A percentile compares a stretch with the other conserved stretches of the same genome.
phyloP scores from a whole-genome alignment of 2,113 vertebrate species.

The Heterochromis multidens region DNA sequence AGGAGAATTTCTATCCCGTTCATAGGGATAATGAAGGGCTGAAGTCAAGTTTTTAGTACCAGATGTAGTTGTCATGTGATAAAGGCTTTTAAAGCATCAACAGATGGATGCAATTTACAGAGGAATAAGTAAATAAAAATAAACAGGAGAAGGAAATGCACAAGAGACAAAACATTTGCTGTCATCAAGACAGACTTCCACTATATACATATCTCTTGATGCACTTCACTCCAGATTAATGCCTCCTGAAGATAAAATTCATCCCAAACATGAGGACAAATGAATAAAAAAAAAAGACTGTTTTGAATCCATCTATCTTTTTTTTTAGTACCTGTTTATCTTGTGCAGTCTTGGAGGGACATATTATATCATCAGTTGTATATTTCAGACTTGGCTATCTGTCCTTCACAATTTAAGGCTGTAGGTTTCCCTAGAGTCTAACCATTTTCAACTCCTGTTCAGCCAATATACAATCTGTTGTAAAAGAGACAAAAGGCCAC shows the following conservation, averaged over 20 bases:
- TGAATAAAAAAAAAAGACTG: neutral
- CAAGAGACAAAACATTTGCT: neutral
- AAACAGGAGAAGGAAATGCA: neutral
- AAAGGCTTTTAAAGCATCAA: slow-evolving; percentile 20
- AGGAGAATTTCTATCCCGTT: neutral
- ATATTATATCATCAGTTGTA: neutral
- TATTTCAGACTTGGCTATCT: neutral
- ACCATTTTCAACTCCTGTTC: neutral
- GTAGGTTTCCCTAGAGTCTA: neutral
- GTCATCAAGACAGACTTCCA: neutral
- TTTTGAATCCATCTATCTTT: neutral
- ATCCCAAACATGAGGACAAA: neutral
- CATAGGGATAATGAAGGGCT: slow-evolving; percentile 16
- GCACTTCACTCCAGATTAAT: neutral
- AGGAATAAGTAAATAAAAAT: slow-evolving; percentile 22
- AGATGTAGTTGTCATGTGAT: slow-evolving; percentile 41
- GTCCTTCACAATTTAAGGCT: neutral
- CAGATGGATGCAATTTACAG: slow-evolving; percentile 44
- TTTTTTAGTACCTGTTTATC: neutral
- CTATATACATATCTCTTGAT: neutral
- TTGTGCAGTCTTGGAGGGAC: neutral
- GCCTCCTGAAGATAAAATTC: neutral
- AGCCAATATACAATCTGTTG: neutral
- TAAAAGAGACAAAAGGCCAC: neutral
- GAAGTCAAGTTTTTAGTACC: slow-evolving; percentile 19